Percentiles rank a stretch among this genome's conserved stretches.
Evolutionary conservation across 2,113 vertebrate species (phyloP).

Genomic region (Cathartes aura): DNA sequence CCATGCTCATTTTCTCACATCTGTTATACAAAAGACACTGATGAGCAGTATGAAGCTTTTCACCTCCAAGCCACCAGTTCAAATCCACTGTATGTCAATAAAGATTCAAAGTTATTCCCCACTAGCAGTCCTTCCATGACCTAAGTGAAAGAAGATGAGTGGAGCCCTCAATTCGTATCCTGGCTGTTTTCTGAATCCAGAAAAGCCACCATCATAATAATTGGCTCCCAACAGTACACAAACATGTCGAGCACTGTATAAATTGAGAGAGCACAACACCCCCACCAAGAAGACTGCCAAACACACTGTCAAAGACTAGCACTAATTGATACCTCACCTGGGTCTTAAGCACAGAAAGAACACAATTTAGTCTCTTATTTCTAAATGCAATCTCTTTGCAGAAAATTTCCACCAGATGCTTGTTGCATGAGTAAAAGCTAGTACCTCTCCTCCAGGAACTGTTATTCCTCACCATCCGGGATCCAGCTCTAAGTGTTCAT

Average conservation of each 20-base stretch:
- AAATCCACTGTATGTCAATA: not conserved
- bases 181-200: not conserved
- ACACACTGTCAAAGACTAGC: not conserved
- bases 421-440: not conserved
- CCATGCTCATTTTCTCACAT: not conserved
- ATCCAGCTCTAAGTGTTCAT: not conserved
- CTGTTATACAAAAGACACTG: not conserved
- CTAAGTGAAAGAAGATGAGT: not conserved
- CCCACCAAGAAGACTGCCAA: not conserved
- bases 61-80: not conserved
- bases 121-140: not conserved
- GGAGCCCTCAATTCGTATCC: not conserved
- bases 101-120: not conserved
- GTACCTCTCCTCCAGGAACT: not conserved
- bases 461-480: not conserved
- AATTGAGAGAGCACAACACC: not conserved
- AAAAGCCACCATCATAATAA: not conserved
- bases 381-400: not conserved
- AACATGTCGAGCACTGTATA: not conserved
- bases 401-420: not conserved
- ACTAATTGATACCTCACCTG: not conserved
- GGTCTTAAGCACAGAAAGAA: not conserved
- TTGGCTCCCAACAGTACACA: not conserved
- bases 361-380: not conserved
- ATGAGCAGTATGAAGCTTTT: not conserved